Percentiles rank a stretch among this genome's conserved stretches.
Conservation (phyloP, 2,113 vertebrate species). For the Tachuris rubrigastra region DNA sequence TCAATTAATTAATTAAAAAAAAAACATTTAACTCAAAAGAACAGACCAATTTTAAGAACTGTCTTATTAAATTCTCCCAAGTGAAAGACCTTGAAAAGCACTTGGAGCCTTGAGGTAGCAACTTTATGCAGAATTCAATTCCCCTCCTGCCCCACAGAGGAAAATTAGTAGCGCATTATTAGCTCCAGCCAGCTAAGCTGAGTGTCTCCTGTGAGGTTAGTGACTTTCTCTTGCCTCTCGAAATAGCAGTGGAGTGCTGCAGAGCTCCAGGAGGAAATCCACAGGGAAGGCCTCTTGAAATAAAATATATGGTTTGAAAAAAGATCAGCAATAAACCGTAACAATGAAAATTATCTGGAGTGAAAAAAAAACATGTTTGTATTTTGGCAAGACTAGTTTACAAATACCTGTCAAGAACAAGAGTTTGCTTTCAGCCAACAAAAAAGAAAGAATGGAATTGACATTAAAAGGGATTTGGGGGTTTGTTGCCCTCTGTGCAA, state of each 20-base stretch:
- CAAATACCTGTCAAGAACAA: slow-evolving; percentile 63
- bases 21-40: slow-evolving; percentile 50
- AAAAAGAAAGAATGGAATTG: slow-evolving; percentile 64
- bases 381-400: slow-evolving; percentile 72
- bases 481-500: slow-evolving; percentile 55
- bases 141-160: slow-evolving; percentile 60
- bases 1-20: slow-evolving; percentile 24
- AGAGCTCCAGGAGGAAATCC: slow-evolving; percentile 66
- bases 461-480: slow-evolving; percentile 45
- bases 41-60: slow-evolving; percentile 65
- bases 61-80: slow-evolving; percentile 65
- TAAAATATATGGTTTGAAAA: slow-evolving; percentile 56
- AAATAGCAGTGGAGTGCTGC: slow-evolving; percentile 70
- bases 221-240: slow-evolving; percentile 51
- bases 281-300: slow-evolving; percentile 71
- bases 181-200: slow-evolving; percentile 68
- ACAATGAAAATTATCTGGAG: slow-evolving; percentile 44
- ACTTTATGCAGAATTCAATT: slow-evolving; percentile 77
- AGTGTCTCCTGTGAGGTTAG: slow-evolving; percentile 64
- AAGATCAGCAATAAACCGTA: slow-evolving; percentile 28
- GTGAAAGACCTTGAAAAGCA: slow-evolving; percentile 75
- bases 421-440: slow-evolving; percentile 34
- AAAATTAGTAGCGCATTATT: slow-evolving; percentile 63
- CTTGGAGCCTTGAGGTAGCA: slow-evolving; percentile 84
- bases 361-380: slow-evolving; percentile 28